Percentiles rank a stretch among this genome's conserved stretches.
Conservation (phyloP, 2,888 invertebrate species). For the Noctua janthina region DNA sequence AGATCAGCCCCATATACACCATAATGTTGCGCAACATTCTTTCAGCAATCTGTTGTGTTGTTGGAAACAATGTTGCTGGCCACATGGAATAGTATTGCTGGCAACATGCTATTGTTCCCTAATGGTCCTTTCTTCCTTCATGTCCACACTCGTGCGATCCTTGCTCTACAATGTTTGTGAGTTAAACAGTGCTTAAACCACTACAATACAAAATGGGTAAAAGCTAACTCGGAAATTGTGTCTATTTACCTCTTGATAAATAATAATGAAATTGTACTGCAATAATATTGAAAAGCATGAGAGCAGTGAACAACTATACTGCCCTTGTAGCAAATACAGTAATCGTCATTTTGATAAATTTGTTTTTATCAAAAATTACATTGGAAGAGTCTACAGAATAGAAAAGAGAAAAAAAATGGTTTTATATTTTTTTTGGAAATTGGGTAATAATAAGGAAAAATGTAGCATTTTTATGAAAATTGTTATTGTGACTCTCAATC, state of each 20-base stretch:
- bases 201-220: neutral
- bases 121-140: neutral
- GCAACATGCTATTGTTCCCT: neutral
- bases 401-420: neutral
- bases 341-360: neutral
- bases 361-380: neutral
- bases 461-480: neutral
- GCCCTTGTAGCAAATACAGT: neutral
- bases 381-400: neutral
- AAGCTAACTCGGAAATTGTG: neutral
- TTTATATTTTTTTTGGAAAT: neutral
- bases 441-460: neutral
- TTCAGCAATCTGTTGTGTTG: neutral
- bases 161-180: neutral
- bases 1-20: neutral
- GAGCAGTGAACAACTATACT: neutral
- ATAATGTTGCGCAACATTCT: neutral
- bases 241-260: neutral
- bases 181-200: neutral
- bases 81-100: neutral
- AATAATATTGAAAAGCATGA: neutral
- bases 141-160: neutral
- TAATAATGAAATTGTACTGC: neutral
- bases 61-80: neutral
- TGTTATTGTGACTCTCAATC: neutral